A percentile compares a stretch with the other conserved stretches of the same genome.
Evolutionary conservation across 2,797 vertebrate genomes (phyloP).

Genomic region (Hippoglossus hippoglossus): DNA sequence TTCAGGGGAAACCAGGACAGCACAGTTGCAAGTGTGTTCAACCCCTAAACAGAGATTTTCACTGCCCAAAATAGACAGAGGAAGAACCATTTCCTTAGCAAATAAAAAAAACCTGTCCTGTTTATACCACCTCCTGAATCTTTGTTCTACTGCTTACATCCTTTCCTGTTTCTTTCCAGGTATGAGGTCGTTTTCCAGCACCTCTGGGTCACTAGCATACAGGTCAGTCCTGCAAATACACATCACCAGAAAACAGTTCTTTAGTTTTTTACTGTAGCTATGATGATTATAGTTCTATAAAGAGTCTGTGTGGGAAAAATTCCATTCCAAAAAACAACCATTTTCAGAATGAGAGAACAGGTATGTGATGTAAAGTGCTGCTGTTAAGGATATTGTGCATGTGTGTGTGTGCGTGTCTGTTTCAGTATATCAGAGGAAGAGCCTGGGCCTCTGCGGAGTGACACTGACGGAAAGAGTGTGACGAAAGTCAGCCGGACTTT

Average conservation of each 20-base stretch:
- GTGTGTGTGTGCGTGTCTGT: slow-evolving; percentile 34
- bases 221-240: slow-evolving; percentile 83
- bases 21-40: not conserved
- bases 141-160: slow-evolving; percentile 29
- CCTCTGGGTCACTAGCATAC: slow-evolving; percentile 86
- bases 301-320: slow-evolving; percentile 7
- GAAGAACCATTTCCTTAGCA: not conserved
- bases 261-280: slow-evolving; percentile 7
- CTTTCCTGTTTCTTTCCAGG: slow-evolving; percentile 80
- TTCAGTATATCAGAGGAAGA: slow-evolving; percentile 94
- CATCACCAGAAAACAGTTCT: slow-evolving; percentile 14
- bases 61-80: not conserved
- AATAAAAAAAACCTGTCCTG: not conserved
- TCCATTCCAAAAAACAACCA: not conserved
- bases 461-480: slow-evolving; percentile 86
- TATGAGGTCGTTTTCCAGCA: slow-evolving; percentile 79
- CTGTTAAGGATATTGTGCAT: slow-evolving; percentile 24
- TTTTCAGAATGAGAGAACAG: slow-evolving; percentile 30
- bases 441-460: slow-evolving; percentile 86
- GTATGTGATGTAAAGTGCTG: slow-evolving; percentile 16
- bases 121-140: slow-evolving; percentile 5
- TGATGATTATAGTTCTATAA: slow-evolving; percentile 34
- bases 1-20: not conserved
- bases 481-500: slow-evolving; percentile 98
- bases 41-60: not conserved